Evolutionary conservation across 2,113 vertebrate species (phyloP), one percentile per base, ranked within the genome.

Genomic region (Cololabis saira): DNA sequence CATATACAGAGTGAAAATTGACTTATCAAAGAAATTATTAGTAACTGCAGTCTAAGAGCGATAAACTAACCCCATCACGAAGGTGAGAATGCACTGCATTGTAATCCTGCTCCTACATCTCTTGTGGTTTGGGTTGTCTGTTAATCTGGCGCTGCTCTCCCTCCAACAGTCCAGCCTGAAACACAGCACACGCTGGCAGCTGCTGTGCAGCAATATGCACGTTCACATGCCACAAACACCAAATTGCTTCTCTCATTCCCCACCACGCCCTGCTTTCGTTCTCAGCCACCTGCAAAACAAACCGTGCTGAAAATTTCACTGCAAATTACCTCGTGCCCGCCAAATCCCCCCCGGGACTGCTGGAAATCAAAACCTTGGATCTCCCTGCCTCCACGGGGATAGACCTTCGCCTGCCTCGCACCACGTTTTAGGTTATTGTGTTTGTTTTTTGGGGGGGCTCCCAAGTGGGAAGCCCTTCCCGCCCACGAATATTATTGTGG

Each of bases 281-380:
- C 86, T 84, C 87, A 89, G 90, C 88, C 93, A 93, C 93, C 92
- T 93, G 92, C 91, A 92, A 89, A 92, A 92, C 84, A 86, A 90
- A 91, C 89, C 87, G 90, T 72, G 76, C 85, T 92, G 89, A 87
- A 93, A 91, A 93, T 92, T 91, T 93, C 89, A 90, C 87, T 90
- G 92, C 92, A 92, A 93, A 93, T 93, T 92, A 90, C 87, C 83
- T 84, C 81, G 86, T 89, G 89, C 91, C 88, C 93, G 78, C 80
- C 74, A 88, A 87, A 89, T 86, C 87, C 92, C 90, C 60, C 89
- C 62, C 4, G 82, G 86, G 90, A 92, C 81, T 13, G 7, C 59
- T 75, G 82, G 87, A 91, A 91, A 90, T 82, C 84, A 80, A 82
- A 87, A 75, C 86, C 87, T 70, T 67, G 66, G 54, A 76, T 81